These are phyloP conservation scores for Spicauda simplicius DNA, from an alignment of 2,888 invertebrate species.

Conservation along the genomic window DNA sequence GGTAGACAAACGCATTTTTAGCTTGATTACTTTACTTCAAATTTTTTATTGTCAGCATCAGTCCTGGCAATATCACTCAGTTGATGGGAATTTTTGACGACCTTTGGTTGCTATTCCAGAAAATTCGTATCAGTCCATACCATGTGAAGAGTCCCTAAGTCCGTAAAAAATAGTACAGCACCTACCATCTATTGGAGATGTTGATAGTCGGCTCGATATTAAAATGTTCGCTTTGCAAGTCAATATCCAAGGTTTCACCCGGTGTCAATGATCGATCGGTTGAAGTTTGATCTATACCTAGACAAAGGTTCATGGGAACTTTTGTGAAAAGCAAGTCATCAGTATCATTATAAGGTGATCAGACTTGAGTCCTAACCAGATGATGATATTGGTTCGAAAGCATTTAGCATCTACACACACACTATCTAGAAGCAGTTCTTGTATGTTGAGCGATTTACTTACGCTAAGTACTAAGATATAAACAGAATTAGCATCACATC, in stretches of 20 bases:
- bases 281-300: conserved; percentile 17
- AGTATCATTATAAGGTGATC: neutral
- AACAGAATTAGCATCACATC: too few relatives aligned
- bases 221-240: conserved; percentile 49
- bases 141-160: conserved; percentile 23
- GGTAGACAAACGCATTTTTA: too few relatives aligned
- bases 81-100: too few relatives aligned
- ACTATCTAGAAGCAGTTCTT: too few relatives aligned
- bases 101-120: neutral
- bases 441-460: too few relatives aligned
- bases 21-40: too few relatives aligned
- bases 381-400: too few relatives aligned
- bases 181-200: conserved; percentile 14
- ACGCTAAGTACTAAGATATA: too few relatives aligned
- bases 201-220: conserved; percentile 21
- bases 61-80: too few relatives aligned
- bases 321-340: neutral
- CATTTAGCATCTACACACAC: too few relatives aligned
- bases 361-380: too few relatives aligned
- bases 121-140: neutral
- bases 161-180: conserved; percentile 33
- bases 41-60: too few relatives aligned
- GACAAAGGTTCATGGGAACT: neutral
- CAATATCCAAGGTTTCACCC: conserved; percentile 54
- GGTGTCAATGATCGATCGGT: conserved; percentile 50